Percentiles rank a stretch among this genome's conserved stretches.
Conservation (phyloP, 2,888 invertebrate genomes). For the Thecocarcelia acutangulata region DNA sequence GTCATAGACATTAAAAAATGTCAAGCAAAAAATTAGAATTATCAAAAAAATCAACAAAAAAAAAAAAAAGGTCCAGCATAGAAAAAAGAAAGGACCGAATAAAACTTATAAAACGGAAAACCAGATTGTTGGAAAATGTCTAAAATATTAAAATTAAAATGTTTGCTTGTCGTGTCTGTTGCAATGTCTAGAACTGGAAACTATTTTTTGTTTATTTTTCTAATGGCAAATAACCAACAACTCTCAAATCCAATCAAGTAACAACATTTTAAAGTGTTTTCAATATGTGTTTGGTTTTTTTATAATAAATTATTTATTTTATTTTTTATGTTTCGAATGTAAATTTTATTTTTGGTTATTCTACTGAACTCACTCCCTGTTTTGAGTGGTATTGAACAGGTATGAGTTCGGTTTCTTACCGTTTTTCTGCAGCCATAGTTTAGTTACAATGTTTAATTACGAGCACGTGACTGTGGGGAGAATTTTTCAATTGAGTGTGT, state of each 20-base stretch:
- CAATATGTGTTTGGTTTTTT: constrained; percentile 46
- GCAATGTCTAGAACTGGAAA: constrained; percentile 22
- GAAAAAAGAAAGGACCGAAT: not conserved
- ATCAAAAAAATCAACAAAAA: constrained; percentile 13
- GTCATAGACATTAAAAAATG: constrained; percentile 60
- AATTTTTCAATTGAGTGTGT: constrained; percentile 29
- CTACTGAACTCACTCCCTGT: not conserved
- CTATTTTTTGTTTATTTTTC: constrained; percentile 8
- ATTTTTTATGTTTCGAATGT: not conserved
- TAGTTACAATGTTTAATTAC: constrained; percentile 61
- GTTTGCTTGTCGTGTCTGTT: not conserved
- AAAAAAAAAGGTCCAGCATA: not conserved
- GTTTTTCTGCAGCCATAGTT: constrained; percentile 16
- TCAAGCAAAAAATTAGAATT: constrained; percentile 24
- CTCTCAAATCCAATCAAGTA: not conserved
- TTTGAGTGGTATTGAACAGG: not conserved
- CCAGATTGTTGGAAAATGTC: constrained; percentile 30
- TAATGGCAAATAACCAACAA: constrained; percentile 6
- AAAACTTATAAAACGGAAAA: constrained; percentile 26
- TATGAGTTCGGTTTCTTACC: constrained; percentile 1
- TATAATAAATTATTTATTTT: constrained; percentile 7
- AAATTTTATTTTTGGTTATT: not conserved
- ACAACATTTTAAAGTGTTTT: constrained; percentile 46
- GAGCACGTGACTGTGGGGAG: constrained; percentile 60
- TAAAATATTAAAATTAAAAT: constrained; percentile 11